Base-by-base conservation (phyloP, 2,888 invertebrate genomes). In the Meloe dianella region DNA sequence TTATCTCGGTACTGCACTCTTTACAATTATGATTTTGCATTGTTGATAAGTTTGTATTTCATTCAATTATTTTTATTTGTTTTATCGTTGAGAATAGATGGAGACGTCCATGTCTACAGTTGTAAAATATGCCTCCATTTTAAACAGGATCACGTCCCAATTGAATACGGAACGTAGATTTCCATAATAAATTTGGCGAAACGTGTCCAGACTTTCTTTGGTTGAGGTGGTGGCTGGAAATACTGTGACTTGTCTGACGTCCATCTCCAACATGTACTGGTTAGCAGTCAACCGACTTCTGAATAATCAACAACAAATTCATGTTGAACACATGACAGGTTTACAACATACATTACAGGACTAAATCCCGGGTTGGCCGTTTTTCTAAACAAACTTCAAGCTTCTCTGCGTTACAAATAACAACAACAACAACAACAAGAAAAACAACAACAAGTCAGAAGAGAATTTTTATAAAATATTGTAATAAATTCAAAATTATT, bases 101-200 rank as follows among this genome's bases (percentile, higher is more conserved):
- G 51, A 51, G 51, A 51, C 51, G 67, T 67, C 69, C 68, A 68
- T 66, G 72, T 67, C 72, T 74, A 67, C 70, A 69, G 66, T 69
- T 71, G 78, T 79, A 80, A 83, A 82, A 82, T 82, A 82, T 82
- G 81, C 80, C 78, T 77, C 81, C 78, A 81, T 82, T 83, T 81
- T 82, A 80, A 83, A 82, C 81, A 77, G 81, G 82, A 82, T 83
- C 82, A 82, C 82, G 82, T 82, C 75, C 80, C 79, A 82, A 82
- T 82, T 81, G 82, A 83, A 83, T 82, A 79, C 81, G 80, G 80
- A 80, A 81, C 78, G 80, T 78, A 78, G 80, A 83, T 83, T 82
- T 82, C 82, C 83, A 82, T 82, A 82, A 82, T 82, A 82, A 81
- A 82, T 82, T 82, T 79, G 77, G 74, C 65, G 77, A 69, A 76